These are phyloP conservation scores for Hydractinia echinata DNA, from an alignment of 30 jellyfish, hydroid and myxozoan genomes.

Conservation along the genomic window DNA sequence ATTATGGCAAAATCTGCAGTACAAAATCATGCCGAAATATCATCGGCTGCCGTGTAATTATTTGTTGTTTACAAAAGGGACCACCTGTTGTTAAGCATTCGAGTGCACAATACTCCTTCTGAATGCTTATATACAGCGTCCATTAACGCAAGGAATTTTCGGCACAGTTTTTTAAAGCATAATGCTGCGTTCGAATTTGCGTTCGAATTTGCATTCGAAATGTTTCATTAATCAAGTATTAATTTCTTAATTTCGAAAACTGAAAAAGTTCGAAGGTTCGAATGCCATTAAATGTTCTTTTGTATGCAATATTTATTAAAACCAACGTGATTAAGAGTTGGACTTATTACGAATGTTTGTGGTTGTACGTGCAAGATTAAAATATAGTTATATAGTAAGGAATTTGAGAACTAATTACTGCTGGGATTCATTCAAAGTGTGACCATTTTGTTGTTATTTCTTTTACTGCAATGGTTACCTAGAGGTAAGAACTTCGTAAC, in stretches of 20 bases:
- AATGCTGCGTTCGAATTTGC: slow-evolving; percentile 14
- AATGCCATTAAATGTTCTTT: too few species aligned
- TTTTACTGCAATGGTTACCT: slow-evolving; percentile 39
- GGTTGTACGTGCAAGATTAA: too few species aligned
- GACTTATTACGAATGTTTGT: too few species aligned
- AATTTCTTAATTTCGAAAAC: too few species aligned
- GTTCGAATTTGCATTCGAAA: too few species aligned
- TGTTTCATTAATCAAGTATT: too few species aligned
- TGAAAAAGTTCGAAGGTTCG: too few species aligned
- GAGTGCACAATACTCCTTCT: slow-evolving; percentile 9
- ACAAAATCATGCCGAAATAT: not conserved
- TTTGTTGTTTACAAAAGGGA: not conserved
- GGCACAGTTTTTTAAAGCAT: not conserved
- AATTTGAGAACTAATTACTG: not conserved
- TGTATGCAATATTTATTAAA: too few species aligned
- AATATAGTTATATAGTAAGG: not conserved
- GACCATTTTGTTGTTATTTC: slow-evolving; percentile 31
- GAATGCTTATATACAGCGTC: slow-evolving; percentile 6
- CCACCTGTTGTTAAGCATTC: slow-evolving; percentile 10
- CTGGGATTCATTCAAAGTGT: slow-evolving; percentile 38
- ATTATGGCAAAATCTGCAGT: not conserved
- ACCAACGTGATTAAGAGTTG: too few species aligned
- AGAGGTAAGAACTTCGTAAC: slow-evolving; percentile 1
- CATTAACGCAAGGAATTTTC: not conserved
- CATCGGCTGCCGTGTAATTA: slow-evolving; percentile 11